These are phyloP conservation scores for Salvelinus alpinus DNA, from an alignment of 2,113 vertebrate species.

Conservation along the genomic window DNA sequence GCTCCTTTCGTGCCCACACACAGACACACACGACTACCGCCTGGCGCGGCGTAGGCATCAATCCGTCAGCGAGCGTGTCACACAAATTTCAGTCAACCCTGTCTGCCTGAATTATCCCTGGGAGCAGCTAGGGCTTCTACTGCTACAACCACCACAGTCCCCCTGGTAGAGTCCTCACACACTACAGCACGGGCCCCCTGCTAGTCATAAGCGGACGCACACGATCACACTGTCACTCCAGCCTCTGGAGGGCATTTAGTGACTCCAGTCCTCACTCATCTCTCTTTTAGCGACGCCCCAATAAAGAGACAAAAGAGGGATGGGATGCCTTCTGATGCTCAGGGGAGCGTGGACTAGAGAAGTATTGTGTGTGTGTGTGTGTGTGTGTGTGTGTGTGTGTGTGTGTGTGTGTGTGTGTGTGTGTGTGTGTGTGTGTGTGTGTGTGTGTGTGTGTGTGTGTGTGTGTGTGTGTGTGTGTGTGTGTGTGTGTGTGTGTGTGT, in stretches of 20 bases:
- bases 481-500: no score
- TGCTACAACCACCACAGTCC: neutral
- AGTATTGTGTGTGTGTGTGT: neutral
- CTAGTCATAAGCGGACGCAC: neutral
- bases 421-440: no score
- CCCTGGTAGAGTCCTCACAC: neutral
- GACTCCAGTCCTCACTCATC: conserved; percentile 31
- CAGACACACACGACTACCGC: neutral
- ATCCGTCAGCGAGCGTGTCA: conserved; percentile 61
- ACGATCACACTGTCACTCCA: conserved; percentile 1
- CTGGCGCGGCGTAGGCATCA: conserved; percentile 56
- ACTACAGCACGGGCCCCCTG: neutral
- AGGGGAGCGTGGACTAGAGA: conserved; percentile 50
- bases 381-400: no score
- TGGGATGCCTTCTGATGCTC: conserved; percentile 56
- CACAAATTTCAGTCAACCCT: conserved; percentile 59
- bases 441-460: no score
- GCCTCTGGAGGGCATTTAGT: conserved; percentile 16
- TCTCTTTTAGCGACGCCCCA: conserved; percentile 44
- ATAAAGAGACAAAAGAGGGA: conserved; percentile 58
- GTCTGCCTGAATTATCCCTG: conserved; percentile 62
- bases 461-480: no score
- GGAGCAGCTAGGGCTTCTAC: conserved; percentile 6
- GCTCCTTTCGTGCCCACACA: conserved; percentile 53
- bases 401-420: no score